Evolutionary conservation across 2,888 invertebrate species (phyloP).

Genomic region (Hemicrepidius hirtus): DNA sequence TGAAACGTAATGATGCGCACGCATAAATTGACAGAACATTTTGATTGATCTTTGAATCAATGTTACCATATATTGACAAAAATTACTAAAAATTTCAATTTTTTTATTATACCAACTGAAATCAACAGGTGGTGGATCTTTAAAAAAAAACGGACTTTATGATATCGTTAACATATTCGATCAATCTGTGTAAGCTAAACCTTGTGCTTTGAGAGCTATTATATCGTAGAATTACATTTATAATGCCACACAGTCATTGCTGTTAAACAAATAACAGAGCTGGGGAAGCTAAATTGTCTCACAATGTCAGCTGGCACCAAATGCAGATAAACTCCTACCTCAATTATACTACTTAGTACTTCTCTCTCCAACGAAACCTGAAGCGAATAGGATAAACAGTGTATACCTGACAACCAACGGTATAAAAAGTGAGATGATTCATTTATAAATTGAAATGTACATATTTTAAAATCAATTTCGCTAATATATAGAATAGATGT

Average conservation of each 20-base stretch:
- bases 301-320: constrained; percentile 9
- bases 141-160: no score
- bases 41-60: no score
- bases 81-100: no score
- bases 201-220: constrained; percentile 15
- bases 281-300: constrained; percentile 13
- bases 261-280: constrained; percentile 22
- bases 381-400: constrained; percentile 18
- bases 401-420: neutral
- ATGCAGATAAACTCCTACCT: constrained; percentile 12
- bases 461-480: no score
- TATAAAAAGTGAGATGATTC: neutral
- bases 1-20: no score
- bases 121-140: no score
- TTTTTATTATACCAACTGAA: no score
- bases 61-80: no score
- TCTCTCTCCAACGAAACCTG: neutral
- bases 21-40: no score
- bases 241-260: constrained; percentile 1
- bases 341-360: constrained; percentile 15
- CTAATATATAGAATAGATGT: no score
- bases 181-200: constrained; percentile 2
- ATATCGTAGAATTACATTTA: constrained; percentile 8
- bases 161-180: constrained; percentile 13
- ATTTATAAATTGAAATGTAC: no score